These are phyloP conservation scores for Spilosoma lubricipeda DNA, from an alignment of 2,888 invertebrate species.

Conservation along the genomic window DNA sequence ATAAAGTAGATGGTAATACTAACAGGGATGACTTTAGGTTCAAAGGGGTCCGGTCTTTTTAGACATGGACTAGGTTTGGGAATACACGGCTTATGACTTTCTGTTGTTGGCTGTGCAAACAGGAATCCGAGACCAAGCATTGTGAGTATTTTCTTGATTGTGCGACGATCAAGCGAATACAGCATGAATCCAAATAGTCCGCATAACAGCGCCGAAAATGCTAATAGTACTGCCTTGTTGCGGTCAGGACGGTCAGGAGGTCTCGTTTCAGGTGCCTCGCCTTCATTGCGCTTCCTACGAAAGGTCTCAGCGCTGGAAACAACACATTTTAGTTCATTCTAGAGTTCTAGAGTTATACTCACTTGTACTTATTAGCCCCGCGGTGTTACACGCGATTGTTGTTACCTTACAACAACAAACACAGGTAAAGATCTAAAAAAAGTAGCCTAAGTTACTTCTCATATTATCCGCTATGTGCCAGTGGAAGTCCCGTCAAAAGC, in stretches of 20 bases:
- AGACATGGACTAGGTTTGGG: neutral
- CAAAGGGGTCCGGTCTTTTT: neutral
- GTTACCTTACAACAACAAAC: no score
- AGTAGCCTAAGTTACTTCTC: no score
- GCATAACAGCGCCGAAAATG: slow-evolving; percentile 24
- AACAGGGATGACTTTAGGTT: neutral
- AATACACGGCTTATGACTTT: neutral
- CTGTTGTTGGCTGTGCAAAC: slow-evolving; percentile 4
- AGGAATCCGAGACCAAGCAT: slow-evolving; percentile 41
- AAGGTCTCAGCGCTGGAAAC: slow-evolving; percentile 10
- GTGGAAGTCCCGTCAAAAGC: no score
- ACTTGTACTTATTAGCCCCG: no score
- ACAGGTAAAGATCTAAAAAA: no score
- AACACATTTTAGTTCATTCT: neutral
- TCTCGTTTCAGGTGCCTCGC: neutral
- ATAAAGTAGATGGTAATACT: neutral
- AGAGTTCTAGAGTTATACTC: no score
- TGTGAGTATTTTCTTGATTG: slow-evolving; percentile 19
- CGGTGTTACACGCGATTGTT: no score
- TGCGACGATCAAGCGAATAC: slow-evolving; percentile 23
- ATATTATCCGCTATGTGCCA: no score
- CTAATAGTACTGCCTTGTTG: slow-evolving; percentile 19
- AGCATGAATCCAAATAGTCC: slow-evolving; percentile 24
- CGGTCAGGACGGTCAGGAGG: slow-evolving; percentile 7
- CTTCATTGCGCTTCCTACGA: neutral